A percentile compares a stretch with the other conserved stretches of the same genome.
Conservation (phyloP, 2,797 vertebrate genomes). For the Propithecus perrieri region DNA sequence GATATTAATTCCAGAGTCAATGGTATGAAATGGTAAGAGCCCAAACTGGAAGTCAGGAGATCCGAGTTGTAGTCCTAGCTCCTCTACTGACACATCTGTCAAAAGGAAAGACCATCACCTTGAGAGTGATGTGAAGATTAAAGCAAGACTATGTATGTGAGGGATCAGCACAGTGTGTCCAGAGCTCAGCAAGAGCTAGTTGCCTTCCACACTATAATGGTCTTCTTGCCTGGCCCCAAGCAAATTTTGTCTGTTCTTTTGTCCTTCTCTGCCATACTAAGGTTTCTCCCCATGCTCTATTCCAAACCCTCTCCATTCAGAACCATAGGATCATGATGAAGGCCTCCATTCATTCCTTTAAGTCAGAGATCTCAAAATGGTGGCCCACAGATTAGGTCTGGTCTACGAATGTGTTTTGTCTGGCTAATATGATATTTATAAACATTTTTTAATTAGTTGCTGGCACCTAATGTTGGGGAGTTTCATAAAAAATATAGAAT, state of each 20-base stretch:
- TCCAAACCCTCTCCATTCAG: neutral
- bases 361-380: neutral
- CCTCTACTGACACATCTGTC: neutral
- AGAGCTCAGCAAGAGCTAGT: neutral
- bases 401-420: neutral
- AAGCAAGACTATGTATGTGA: neutral
- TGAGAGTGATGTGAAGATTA: neutral
- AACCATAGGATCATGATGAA: neutral
- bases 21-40: neutral
- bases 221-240: neutral
- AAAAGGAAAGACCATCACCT: neutral
- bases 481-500: neutral
- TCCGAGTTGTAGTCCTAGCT: neutral
- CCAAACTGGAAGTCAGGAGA: neutral
- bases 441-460: neutral
- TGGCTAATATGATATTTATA: neutral
- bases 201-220: neutral
- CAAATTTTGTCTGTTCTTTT: neutral
- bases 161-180: neutral
- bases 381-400: neutral
- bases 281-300: neutral
- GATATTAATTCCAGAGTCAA: neutral
- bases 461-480: neutral
- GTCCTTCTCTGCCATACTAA: neutral
- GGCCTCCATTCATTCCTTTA: neutral